Evolutionary conservation across 2,888 invertebrate genomes (phyloP).

Genomic region (Hetaerina titia): DNA sequence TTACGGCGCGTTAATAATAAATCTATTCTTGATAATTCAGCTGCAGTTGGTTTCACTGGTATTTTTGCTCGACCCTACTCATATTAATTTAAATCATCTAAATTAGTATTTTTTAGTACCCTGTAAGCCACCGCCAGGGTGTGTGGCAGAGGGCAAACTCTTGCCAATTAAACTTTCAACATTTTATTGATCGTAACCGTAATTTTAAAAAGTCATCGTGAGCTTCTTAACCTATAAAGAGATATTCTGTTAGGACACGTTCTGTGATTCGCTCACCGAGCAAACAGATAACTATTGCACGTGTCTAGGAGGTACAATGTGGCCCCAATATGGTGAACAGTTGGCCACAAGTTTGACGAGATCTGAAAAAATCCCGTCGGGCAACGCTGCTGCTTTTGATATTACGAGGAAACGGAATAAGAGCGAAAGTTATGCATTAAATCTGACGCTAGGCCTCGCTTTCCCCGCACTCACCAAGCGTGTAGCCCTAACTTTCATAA

Average conservation of each 20-base stretch:
- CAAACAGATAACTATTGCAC: not conserved
- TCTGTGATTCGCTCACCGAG: not conserved
- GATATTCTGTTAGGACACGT: not conserved
- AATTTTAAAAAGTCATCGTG: too few species aligned
- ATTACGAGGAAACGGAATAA: conserved; percentile 37
- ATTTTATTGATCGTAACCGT: too few species aligned
- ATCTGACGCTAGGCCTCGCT: conserved; percentile 37
- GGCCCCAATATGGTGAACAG: not conserved
- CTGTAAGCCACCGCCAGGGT: too few species aligned
- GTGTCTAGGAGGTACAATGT: not conserved
- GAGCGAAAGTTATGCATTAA: conserved; percentile 32
- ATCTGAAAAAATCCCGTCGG: conserved; percentile 8
- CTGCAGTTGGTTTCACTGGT: too few species aligned
- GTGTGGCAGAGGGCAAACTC: too few species aligned
- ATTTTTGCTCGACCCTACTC: too few species aligned
- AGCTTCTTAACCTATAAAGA: too few species aligned
- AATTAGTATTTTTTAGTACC: too few species aligned
- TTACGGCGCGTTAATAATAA: too few species aligned
- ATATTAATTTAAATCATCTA: too few species aligned
- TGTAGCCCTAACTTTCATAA: conserved; percentile 44
- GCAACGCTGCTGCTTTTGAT: not conserved
- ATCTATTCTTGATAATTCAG: too few species aligned
- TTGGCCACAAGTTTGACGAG: not conserved
- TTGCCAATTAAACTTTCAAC: too few species aligned
- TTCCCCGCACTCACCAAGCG: conserved; percentile 39